Evolutionary conservation across 1,140 invertebrate species (phyloP).

Genomic region (Megalopta genalis): DNA sequence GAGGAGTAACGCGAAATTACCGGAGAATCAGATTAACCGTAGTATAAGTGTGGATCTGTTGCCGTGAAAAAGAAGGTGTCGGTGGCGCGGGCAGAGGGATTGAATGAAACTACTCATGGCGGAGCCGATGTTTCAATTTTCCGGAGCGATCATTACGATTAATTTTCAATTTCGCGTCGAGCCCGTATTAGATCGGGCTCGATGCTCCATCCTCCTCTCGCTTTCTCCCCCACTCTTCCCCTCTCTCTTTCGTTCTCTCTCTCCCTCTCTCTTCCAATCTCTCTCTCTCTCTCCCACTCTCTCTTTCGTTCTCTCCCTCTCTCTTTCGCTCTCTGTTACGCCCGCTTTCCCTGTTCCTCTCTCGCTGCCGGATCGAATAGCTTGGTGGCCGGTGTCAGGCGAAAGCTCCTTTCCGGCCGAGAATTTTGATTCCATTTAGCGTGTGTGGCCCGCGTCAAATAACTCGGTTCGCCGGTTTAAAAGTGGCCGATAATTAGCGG

Average conservation of each 20-base stretch:
- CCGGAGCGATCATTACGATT: slow-evolving; percentile 19
- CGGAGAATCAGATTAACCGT: background rate
- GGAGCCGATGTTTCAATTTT: slow-evolving; percentile 8
- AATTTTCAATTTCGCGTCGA: slow-evolving; percentile 17
- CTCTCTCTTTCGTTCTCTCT: background rate
- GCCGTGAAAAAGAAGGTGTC: background rate
- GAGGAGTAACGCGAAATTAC: background rate
- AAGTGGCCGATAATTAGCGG: background rate
- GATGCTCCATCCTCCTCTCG: no score
- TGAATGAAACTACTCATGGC: background rate
- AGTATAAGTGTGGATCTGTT: background rate
- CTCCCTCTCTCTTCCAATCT: no score
- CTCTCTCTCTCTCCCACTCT: background rate
- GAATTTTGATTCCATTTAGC: background rate
- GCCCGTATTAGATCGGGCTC: background rate
- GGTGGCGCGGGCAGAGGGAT: background rate
- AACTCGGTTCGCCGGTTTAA: background rate
- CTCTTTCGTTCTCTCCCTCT: no score
- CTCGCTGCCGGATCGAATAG: no score
- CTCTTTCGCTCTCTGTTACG: background rate
- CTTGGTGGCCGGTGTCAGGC: no score
- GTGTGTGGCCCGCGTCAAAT: background rate
- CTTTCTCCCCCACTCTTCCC: no score
- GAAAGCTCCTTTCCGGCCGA: background rate
- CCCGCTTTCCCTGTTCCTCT: no score